These are phyloP conservation scores for Eupithecia dodoneata DNA, from an alignment of 2,888 invertebrate species.

Conservation along the genomic window DNA sequence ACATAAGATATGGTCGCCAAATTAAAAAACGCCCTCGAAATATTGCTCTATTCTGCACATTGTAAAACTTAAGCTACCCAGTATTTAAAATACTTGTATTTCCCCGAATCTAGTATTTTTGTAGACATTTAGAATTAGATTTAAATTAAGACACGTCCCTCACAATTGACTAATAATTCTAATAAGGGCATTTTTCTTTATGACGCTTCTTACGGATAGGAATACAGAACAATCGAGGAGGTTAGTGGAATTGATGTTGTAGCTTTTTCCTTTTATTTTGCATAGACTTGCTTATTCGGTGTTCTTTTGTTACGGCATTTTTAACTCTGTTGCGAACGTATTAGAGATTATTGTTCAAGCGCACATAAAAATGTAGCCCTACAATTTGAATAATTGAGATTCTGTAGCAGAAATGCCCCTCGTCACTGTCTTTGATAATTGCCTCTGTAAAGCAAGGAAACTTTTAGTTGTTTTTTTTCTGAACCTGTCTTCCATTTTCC, in stretches of 20 bases:
- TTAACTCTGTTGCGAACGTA: slow-evolving; percentile 20
- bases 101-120: background rate
- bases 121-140: background rate
- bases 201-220: slow-evolving; percentile 72
- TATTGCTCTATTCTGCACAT: no score
- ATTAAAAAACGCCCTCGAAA: no score
- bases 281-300: slow-evolving; percentile 35
- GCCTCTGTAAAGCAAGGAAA: background rate
- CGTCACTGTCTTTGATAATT: background rate
- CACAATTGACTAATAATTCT: slow-evolving; percentile 39
- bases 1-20: no score
- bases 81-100: background rate
- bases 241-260: slow-evolving; percentile 67
- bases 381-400: background rate
- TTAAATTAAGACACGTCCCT: background rate
- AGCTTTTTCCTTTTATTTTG: slow-evolving; percentile 40
- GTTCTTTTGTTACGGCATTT: slow-evolving; percentile 32
- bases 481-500: background rate
- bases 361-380: background rate
- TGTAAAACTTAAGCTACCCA: background rate
- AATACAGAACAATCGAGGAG: slow-evolving; percentile 81
- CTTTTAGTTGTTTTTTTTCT: background rate
- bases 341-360: background rate
- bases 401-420: background rate
- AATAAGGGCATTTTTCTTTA: slow-evolving; percentile 56